Evolutionary conservation across 2,113 vertebrate species (phyloP).

Genomic region (Hystrix brachyura): DNA sequence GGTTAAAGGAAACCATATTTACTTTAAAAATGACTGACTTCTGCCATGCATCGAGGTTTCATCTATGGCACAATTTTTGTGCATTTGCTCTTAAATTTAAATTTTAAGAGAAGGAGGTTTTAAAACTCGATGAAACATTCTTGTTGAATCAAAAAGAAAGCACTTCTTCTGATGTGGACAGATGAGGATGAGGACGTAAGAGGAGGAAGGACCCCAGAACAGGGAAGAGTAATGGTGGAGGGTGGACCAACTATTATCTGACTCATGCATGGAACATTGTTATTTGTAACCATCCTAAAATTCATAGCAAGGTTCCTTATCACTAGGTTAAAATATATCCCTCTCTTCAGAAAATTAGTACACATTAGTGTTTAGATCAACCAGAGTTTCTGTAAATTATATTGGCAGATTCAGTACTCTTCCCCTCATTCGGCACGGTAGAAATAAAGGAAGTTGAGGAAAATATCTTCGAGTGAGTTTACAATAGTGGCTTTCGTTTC

Average conservation of each 20-base stretch:
- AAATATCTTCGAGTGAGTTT: not conserved
- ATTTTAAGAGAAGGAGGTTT: not conserved
- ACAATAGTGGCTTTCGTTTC: not conserved
- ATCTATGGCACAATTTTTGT: not conserved
- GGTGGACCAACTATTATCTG: not conserved
- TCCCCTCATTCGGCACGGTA: not conserved
- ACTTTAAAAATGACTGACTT: not conserved
- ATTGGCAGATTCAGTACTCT: not conserved
- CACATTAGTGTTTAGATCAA: not conserved
- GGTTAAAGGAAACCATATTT: not conserved
- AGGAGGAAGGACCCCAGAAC: not conserved
- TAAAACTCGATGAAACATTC: not conserved
- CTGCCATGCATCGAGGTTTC: not conserved
- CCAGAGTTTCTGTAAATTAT: not conserved
- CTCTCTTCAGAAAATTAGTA: not conserved
- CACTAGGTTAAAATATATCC: not conserved
- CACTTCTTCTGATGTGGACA: not conserved
- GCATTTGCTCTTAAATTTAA: not conserved
- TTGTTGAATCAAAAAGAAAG: not conserved
- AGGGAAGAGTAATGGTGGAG: no score
- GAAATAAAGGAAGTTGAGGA: not conserved
- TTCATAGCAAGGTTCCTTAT: no score
- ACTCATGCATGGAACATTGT: not conserved
- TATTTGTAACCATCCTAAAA: not conserved
- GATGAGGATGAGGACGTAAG: fast-evolving